Percentiles rank a stretch among this genome's conserved stretches.
Evolutionary conservation across 2,113 vertebrate species (phyloP).

Genomic region (Hiodon tergisus): DNA sequence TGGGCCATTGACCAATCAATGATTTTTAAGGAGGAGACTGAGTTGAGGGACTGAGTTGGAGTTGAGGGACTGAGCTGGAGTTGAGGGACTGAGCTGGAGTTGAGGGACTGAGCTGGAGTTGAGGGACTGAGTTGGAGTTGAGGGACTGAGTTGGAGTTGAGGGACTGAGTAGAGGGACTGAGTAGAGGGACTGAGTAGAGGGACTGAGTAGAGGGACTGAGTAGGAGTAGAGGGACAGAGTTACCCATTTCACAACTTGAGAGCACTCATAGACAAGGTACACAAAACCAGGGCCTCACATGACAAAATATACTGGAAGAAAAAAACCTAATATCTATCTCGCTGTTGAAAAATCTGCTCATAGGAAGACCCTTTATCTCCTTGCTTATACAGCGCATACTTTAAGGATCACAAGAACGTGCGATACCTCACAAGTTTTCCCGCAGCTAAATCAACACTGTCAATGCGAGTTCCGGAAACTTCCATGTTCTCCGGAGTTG

Average conservation of each 20-base stretch:
- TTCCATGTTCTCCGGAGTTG: conserved; percentile 57
- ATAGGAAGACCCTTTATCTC: conserved; percentile 50
- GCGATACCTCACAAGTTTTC: conserved; percentile 48
- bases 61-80: conserved; percentile 72
- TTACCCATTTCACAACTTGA: conserved; percentile 54
- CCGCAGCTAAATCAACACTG: conserved; percentile 18
- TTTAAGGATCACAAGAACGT: conserved; percentile 52
- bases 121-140: conserved; percentile 73
- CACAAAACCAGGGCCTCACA: conserved; percentile 55
- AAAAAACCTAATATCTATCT: conserved; percentile 53
- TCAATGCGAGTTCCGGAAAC: conserved; percentile 47
- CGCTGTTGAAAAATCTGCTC: conserved; percentile 42
- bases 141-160: conserved; percentile 73
- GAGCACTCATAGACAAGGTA: conserved; percentile 56
- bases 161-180: conserved; percentile 69
- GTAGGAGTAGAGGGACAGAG: conserved; percentile 56
- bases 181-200: conserved; percentile 73
- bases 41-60: conserved; percentile 72
- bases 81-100: conserved; percentile 72
- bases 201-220: conserved; percentile 71
- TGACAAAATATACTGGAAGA: conserved; percentile 46
- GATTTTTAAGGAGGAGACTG: conserved; percentile 66
- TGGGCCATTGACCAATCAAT: conserved; percentile 53
- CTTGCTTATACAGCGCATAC: conserved; percentile 49
- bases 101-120: conserved; percentile 73